Conservation (phyloP, 1,140 invertebrate species). For the Caenorhabditis brenneri region DNA sequence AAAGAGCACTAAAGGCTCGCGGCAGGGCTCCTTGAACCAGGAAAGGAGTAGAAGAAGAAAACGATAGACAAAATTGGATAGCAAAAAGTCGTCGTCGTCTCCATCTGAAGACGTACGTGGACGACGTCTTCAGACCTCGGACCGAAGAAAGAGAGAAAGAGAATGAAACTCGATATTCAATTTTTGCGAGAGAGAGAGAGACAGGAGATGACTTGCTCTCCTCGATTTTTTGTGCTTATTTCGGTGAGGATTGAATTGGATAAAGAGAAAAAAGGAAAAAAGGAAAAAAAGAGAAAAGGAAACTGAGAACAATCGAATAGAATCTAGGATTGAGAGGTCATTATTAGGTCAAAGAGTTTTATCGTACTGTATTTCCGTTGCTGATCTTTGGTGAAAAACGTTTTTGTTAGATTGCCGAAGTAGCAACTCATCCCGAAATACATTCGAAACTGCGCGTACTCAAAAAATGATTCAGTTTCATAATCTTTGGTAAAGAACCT, state of each 20-base stretch:
- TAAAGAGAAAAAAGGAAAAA: conserved; percentile 12
- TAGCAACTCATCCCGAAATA: too few relatives aligned
- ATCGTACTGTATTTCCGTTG: too few relatives aligned
- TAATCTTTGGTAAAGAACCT: too few relatives aligned
- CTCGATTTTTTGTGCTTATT: conserved; percentile 42
- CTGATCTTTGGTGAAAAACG: too few relatives aligned
- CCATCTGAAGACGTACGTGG: conserved; percentile 6
- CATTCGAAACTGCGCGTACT: too few relatives aligned
- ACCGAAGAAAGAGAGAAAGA: conserved; percentile 19
- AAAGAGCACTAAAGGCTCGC: conserved; percentile 34
- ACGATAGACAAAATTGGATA: conserved; percentile 40
- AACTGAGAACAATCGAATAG: not conserved
- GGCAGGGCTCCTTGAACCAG: not conserved
- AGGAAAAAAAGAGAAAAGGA: not conserved
- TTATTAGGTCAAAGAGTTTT: not conserved
- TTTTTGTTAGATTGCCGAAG: too few relatives aligned
- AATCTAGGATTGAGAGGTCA: not conserved
- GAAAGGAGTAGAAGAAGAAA: conserved; percentile 2
- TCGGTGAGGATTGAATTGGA: conserved; percentile 36
- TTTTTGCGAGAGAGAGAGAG: conserved; percentile 43
- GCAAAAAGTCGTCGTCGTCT: conserved; percentile 15
- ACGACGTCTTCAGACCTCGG: not conserved
- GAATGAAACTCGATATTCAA: conserved; percentile 42
- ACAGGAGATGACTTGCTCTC: conserved; percentile 39
- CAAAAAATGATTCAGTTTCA: too few relatives aligned